Evolutionary conservation across 2,797 vertebrate species (phyloP).

Genomic region (Rhinophrynus dorsalis): DNA sequence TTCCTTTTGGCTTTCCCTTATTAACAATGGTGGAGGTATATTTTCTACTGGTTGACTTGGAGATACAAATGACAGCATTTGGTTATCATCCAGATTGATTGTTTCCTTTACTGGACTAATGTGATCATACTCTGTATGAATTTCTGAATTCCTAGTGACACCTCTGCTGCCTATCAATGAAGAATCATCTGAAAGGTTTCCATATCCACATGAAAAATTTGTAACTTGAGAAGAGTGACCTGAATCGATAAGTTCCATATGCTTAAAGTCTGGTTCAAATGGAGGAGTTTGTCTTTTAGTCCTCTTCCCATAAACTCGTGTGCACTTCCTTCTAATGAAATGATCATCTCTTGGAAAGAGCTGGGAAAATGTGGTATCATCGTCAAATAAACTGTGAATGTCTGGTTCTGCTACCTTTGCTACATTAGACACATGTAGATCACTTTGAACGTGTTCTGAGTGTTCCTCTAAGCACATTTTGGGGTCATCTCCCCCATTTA

Average conservation of each 20-base stretch:
- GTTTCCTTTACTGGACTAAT: slow-evolving; percentile 48
- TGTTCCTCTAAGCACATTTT: rapidly evolving
- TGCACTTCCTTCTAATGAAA: slow-evolving; percentile 81
- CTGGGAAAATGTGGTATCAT: slow-evolving; percentile 84
- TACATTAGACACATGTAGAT: neutral
- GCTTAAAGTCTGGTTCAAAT: slow-evolving; percentile 44
- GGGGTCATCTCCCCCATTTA: neutral
- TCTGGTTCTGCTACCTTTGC: slow-evolving; percentile 32
- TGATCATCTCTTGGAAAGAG: slow-evolving; percentile 85
- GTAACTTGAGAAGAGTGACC: slow-evolving; percentile 67
- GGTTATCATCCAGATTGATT: slow-evolving; percentile 56
- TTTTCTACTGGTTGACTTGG: slow-evolving; percentile 63
- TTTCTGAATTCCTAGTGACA: slow-evolving; percentile 63
- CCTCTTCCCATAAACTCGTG: slow-evolving; percentile 86
- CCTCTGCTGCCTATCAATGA: slow-evolving; percentile 79
- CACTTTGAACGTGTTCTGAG: slow-evolving; percentile 3
- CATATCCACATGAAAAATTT: slow-evolving; percentile 75
- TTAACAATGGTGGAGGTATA: slow-evolving; percentile 56
- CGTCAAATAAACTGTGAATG: slow-evolving; percentile 77
- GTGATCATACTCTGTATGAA: slow-evolving; percentile 48
- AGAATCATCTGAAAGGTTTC: slow-evolving; percentile 78
- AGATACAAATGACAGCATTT: slow-evolving; percentile 59
- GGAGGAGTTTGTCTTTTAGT: slow-evolving; percentile 74
- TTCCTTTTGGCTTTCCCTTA: slow-evolving; percentile 68
- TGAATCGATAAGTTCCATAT: slow-evolving; percentile 43